These are phyloP conservation scores for Cyprinodon diabolis DNA, from an alignment of 2,797 vertebrate species.

Conservation along the genomic window DNA sequence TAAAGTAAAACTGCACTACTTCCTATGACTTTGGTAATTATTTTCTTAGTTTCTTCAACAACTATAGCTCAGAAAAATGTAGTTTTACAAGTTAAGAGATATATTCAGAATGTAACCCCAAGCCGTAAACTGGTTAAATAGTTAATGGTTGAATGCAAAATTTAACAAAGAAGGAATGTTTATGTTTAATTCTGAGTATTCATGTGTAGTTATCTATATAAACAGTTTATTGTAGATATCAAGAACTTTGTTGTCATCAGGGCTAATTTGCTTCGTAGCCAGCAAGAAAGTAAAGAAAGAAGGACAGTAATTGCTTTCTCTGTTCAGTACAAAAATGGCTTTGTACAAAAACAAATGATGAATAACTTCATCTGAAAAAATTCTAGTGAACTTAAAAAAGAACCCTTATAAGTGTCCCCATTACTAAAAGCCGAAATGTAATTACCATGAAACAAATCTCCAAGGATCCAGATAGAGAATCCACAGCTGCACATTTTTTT, in stretches of 20 bases:
- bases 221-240: background rate
- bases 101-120: background rate
- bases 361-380: background rate
- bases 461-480: conserved; percentile 75
- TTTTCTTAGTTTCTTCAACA: background rate
- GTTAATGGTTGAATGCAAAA: background rate
- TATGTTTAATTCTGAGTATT: background rate
- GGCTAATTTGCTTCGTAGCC: background rate
- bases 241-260: background rate
- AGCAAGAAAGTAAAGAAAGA: background rate
- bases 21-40: background rate
- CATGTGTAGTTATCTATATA: background rate
- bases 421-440: conserved; percentile 29
- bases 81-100: background rate
- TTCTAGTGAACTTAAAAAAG: background rate
- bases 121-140: background rate
- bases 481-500: conserved; percentile 74
- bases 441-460: conserved; percentile 76
- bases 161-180: background rate
- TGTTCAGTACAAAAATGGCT: background rate
- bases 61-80: background rate
- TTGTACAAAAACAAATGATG: background rate
- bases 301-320: no score
- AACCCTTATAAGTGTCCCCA: conserved; percentile 11
- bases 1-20: background rate